Percentiles rank a stretch among this genome's conserved stretches.
Conservation (phyloP, 2,113 vertebrate genomes). For the Tringa solitaria region DNA sequence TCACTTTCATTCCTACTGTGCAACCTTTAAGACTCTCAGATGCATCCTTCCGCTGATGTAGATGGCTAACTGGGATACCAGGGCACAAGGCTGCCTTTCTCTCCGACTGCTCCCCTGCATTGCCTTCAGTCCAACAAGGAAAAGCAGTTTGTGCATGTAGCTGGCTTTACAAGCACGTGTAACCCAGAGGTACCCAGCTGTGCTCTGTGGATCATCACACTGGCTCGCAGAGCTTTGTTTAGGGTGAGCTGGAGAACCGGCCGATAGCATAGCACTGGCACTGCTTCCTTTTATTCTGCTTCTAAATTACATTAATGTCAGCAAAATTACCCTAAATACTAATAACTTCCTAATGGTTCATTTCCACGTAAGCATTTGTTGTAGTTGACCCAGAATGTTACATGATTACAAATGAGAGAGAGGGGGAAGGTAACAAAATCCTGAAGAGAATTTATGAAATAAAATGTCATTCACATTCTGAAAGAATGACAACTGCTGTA, state of each 20-base stretch:
- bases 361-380: conserved; percentile 19
- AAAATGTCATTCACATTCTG: background rate
- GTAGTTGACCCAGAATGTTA: background rate
- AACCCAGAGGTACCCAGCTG: background rate
- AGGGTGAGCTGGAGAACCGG: background rate
- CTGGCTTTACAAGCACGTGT: background rate
- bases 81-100: background rate
- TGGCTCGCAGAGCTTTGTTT: background rate
- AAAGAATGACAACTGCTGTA: background rate
- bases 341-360: conserved; percentile 45
- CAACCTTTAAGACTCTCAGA: background rate
- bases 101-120: background rate
- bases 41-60: background rate
- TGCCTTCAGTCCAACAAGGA: background rate
- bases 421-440: background rate
- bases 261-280: background rate
- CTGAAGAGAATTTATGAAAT: background rate
- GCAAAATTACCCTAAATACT: conserved; percentile 7
- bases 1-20: background rate
- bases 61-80: background rate
- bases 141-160: background rate
- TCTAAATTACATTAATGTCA: conserved; percentile 45
- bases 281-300: conserved; percentile 38
- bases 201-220: conserved; percentile 6
- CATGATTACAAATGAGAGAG: background rate